Evolutionary conservation across 2,797 vertebrate species (phyloP), one percentile per base, ranked within the genome.

Genomic region (Hybognathus amarus): DNA sequence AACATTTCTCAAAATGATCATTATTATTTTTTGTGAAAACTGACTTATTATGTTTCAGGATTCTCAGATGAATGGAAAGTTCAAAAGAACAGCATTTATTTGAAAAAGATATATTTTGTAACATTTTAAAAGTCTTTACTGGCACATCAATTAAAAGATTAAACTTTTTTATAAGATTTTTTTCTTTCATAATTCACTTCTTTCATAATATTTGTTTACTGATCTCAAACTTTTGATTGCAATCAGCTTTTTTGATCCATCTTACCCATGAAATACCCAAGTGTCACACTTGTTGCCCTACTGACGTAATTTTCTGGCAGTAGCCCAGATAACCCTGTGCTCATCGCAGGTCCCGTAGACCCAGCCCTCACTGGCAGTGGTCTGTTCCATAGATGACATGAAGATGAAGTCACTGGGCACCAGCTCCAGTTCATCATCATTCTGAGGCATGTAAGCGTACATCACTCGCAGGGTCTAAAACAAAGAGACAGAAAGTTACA

Each of bases 261-360:
- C 96, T 92, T 89, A 99, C 98, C 97, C 96, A 0, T 99, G 98
- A 80, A 97, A 97, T 38, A 99, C 96, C 98, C 98, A 99, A 74
- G 97, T 98, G 85, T 98, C 97, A 0, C 97, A 98, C 69, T 99
- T 98, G 0, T 99, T 0, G 97, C 97, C 30, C 97, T 97, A 79
- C 90, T 97, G 85, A 99, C 97, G 77, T 99, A 99, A 85, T 99
- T 99, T 87, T 99, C 98, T 0, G 98, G 98, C 89, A 99, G 93
- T 40, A 99, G 95, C 45, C 98, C 98, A 0, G 98, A 96, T 85
- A 97, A 95, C 89, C 98, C 98, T 0, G 97, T 97, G 80, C 94
- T 93, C 20, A 98, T 93, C 0, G 98, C n/a, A 99, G 0, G 96
- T 97, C 82, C 98, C 98, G 0, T 96, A 98, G 85, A 99, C 94